phyloP scores from a whole-genome alignment of 2,113 vertebrate species.

The Mus musculus region GRCm39 chr5:59193501-59194000 shows the following conservation, averaged over 20 bases:
- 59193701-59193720: rapidly evolving
- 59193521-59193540: not conserved
- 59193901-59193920: not conserved
- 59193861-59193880: not conserved
- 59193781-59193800: not conserved
- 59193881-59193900: not conserved
- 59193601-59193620: not conserved
- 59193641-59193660: not conserved
- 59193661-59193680: not conserved
- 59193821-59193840: not conserved
- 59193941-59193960: not conserved
- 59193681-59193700: not conserved
- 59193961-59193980: not conserved
- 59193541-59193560: not conserved
- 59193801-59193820: not conserved
- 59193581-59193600: not conserved
- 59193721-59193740: not conserved
- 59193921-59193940: not conserved
- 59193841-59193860: not conserved
- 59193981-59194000: not conserved
- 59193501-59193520: not conserved
- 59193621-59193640: not conserved
- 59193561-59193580: not conserved
- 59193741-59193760: not conserved
- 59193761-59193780: not conserved